Base-by-base conservation (phyloP, 2,888 invertebrate genomes). In the Piscicola geometra region DNA sequence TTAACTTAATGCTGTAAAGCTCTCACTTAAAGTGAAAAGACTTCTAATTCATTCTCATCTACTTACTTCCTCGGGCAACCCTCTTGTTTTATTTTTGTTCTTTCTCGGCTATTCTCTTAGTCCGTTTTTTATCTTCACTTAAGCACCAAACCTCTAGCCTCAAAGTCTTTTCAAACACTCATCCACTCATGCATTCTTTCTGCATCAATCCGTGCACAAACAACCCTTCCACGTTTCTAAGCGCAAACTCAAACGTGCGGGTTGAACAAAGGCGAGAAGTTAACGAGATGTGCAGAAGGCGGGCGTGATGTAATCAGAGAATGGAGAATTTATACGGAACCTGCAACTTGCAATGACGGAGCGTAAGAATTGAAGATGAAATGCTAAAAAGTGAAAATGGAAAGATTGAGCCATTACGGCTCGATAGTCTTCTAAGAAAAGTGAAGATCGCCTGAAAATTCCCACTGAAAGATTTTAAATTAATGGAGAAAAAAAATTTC, bases 301-400 rank as follows among this genome's bases (percentile, higher is more conserved):
- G 9, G 69, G 69, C 69, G 69, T 69, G 69, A 69, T 47, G 69
- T 69, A 71, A 71, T 50, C 71, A 56, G 32, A 32, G 52, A 71
- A 71, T 50, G 56, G 52, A 32, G 60, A 56, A 71, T 71, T 71
- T 71, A 56, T 71, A 33, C 36, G 50, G 33, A 71, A 56, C 25
- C 60, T 56, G 5, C 15, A 21, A 56, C 25, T 56, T n/a, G 60
- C 60, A 56, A 56, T 56, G 60, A 56, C 60, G 25, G 60, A 56
- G 60, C 60, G 60, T 5, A 56, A 56, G 25, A 56, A 56, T 18
- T 56, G 21, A 21, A 56, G 25, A 56, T 56, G 60, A 25, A 56
- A 56, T 3, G 60, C 60, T 56, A 25, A 56, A 56, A 56, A 56
- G 5, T 5, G 5, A 21, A 21, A 25, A 56, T 25, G n/a, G 25